Evolutionary conservation across 2,113 vertebrate genomes (phyloP), one percentile per base, ranked within the genome.

Genomic region (Ariopsis seemanni): DNA sequence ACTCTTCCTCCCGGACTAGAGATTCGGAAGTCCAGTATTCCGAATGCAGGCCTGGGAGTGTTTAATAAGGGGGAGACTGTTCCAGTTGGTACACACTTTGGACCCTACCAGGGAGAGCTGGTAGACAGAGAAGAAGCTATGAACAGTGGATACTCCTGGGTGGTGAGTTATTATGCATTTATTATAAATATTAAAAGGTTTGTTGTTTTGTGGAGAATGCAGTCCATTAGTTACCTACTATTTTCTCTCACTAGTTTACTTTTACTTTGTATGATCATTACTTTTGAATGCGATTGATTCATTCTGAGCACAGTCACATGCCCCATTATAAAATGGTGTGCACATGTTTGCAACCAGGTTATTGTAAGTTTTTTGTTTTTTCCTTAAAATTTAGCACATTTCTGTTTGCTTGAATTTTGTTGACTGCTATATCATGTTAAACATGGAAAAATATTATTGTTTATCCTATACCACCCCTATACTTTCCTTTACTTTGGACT

Each of bases 91-190:
- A 52, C 52, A 27, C 75, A 79, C 15, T 79, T 79, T 3, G 75
- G 75, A 57, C 75, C 75, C 52, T 79, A 55, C n/a, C 75, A 79
- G 6, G 75, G 25, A 79, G 75, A 79, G 75, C 52, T 79, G 52
- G 75, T 27, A 27, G 52, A 79, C 14, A 1, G 25, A 79, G n/a
- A 55, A 14, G 75, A 79, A 17, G 12, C 75, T 9, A 27, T 55
- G 52, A 79, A 4, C 48, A 79, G 75, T 55, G 52, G n/a, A 17
- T 55, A 27, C 75, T 79, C 75, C 14, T 79, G 75, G 75, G 52
- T 79, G 75, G 75, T 79, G 75, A 79, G 75, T 27, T n/a, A 2
- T 53, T 78, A 78, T 53, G 6, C 1, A n/a, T n/a, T 9, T 52
- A 52, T 52, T 52, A 52, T 52, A 52, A 52, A 14, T 22, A 52